Conservation (phyloP, 2,888 invertebrate genomes). For the Petrolisthes manimaculis region DNA sequence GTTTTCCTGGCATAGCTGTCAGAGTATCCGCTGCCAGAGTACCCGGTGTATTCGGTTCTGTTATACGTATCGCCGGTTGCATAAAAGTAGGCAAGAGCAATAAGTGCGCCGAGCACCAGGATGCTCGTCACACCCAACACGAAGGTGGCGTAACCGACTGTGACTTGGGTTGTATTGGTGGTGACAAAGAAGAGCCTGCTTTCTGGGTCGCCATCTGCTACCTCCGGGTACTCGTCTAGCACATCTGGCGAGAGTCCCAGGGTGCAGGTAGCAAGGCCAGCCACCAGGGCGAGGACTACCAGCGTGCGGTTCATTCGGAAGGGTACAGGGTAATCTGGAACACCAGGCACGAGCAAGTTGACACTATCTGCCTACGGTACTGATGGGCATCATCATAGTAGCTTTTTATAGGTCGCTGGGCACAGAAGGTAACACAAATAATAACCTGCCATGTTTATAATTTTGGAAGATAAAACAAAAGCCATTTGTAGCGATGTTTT, state of each 20-base stretch:
- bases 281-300: slow-evolving; percentile 64
- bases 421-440: not conserved
- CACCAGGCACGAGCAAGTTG: slow-evolving; percentile 50
- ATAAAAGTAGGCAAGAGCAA: slow-evolving; percentile 61
- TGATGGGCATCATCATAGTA: not conserved
- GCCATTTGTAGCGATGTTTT: slow-evolving; percentile 58
- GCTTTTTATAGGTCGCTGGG: not conserved
- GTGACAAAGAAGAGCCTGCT: slow-evolving; percentile 59
- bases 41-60: slow-evolving; percentile 53
- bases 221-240: slow-evolving; percentile 56
- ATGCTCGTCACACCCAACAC: slow-evolving; percentile 53
- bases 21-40: slow-evolving; percentile 50
- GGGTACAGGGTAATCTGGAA: slow-evolving; percentile 59
- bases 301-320: slow-evolving; percentile 66
- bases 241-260: slow-evolving; percentile 50
- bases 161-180: slow-evolving; percentile 62
- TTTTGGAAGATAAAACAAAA: slow-evolving; percentile 32
- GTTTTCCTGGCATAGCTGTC: slow-evolving; percentile 54
- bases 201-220: slow-evolving; percentile 47
- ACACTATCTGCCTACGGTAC: slow-evolving; percentile 27
- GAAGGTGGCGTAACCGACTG: slow-evolving; percentile 63
- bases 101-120: slow-evolving; percentile 58
- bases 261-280: slow-evolving; percentile 56
- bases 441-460: slow-evolving; percentile 41
- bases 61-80: slow-evolving; percentile 53